Percentiles rank a stretch among this genome's conserved stretches.
Conservation (phyloP, 2,797 vertebrate genomes). For the Rhynchotus rufescens region DNA sequence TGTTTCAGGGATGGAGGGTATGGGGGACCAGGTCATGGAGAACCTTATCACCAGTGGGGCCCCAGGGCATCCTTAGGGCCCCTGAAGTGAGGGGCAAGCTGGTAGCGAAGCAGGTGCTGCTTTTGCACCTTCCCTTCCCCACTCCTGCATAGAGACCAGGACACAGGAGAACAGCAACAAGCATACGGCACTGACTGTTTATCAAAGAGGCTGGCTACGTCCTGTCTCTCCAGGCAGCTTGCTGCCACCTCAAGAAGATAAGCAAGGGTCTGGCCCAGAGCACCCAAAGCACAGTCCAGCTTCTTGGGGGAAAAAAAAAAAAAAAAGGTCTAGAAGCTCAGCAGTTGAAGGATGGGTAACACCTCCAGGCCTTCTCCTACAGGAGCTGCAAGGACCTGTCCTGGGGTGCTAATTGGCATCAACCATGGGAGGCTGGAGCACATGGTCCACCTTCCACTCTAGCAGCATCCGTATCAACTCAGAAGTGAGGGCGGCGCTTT, state of each 20-base stretch:
- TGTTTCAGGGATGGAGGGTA: background rate
- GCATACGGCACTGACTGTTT: background rate
- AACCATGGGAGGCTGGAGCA: background rate
- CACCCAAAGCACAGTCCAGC: background rate
- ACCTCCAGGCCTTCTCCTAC: background rate
- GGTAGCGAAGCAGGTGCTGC: background rate
- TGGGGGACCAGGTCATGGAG: background rate
- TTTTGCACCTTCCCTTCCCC: background rate
- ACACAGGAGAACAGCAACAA: background rate
- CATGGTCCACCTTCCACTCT: background rate
- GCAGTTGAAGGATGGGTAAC: background rate
- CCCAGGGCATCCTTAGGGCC: background rate
- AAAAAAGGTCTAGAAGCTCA: background rate
- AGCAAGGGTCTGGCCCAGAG: background rate
- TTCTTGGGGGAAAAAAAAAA: background rate
- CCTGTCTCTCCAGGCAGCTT: background rate
- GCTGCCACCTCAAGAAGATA: background rate
- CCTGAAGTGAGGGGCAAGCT: background rate
- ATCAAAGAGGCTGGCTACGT: background rate
- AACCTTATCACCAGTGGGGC: background rate
- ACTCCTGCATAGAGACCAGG: background rate
- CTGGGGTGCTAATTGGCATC: background rate
- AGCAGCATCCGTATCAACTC: slow-evolving; percentile 45
- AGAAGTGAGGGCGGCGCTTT: slow-evolving; percentile 91
- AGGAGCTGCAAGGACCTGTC: background rate